Evolutionary conservation across 2,888 invertebrate genomes (phyloP).

Genomic region (Apodemia mormo): DNA sequence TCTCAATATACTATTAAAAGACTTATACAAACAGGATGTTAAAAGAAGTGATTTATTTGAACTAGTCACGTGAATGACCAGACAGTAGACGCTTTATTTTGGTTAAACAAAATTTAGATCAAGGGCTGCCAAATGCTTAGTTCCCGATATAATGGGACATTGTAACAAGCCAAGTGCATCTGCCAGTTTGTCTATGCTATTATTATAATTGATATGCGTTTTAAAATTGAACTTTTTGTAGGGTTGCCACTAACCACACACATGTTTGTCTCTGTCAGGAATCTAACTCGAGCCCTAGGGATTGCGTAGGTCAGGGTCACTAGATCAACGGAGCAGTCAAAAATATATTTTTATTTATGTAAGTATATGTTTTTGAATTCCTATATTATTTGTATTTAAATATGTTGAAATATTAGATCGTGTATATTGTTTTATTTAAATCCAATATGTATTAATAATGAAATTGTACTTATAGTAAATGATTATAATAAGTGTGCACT

Average conservation of each 20-base stretch:
- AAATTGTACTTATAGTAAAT: too few species aligned
- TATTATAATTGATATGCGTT: conserved; percentile 53
- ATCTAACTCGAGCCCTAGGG: too few species aligned
- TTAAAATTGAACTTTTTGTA: conserved; percentile 50
- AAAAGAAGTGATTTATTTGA: not conserved
- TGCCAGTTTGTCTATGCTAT: conserved; percentile 68
- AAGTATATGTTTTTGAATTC: too few species aligned
- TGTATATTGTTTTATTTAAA: too few species aligned
- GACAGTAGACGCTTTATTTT: conserved; percentile 46
- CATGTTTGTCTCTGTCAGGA: too few species aligned
- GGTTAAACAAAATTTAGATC: conserved; percentile 61
- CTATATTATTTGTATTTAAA: too few species aligned
- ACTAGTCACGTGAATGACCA: conserved; percentile 30
- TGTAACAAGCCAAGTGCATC: conserved; percentile 67
- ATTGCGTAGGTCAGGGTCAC: too few species aligned
- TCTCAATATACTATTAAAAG: not conserved
- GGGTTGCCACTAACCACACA: not conserved
- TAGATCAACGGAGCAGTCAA: too few species aligned
- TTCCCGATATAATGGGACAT: conserved; percentile 66
- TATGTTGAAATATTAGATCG: too few species aligned
- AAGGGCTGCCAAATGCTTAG: conserved; percentile 62
- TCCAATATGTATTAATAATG: too few species aligned
- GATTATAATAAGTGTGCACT: too few species aligned
- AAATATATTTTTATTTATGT: too few species aligned
- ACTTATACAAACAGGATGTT: conserved; percentile 3